Base-by-base conservation (phyloP, 2,797 vertebrate genomes). In the Dicrostonyx torquatus region DNA sequence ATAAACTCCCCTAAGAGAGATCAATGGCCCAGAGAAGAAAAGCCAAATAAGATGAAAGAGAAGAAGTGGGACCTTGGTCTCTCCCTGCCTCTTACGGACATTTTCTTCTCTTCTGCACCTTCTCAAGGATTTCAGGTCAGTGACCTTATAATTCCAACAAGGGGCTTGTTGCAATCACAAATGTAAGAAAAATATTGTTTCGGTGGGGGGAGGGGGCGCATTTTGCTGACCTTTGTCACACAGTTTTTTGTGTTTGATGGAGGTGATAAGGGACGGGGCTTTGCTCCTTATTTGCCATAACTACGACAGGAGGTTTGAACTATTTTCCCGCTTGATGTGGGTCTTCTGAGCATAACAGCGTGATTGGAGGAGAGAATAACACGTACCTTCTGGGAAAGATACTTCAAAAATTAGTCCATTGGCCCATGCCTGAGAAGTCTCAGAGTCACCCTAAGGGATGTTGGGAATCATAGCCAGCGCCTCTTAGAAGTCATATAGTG, bases 201-300 rank as follows among this genome's bases (percentile, higher is more conserved):
- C n/a, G 4, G 93, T 48, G 29, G 68, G 31, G 18, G 24, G 10
- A 12, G 4, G 9, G 60, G 26, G 10, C 9, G 2, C 73, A 90
- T 45, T 86, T 82, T 20, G 22, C 22, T 86, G 64, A 62, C 55
- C 89, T 92, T 94, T 34, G 43, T 87, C 90, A 83, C 78, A 75
- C 24, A 2, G 45, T 83, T 95, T 95, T 79, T 75, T 85, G 66
- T 72, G 48, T 93, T 93, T 64, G 77, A 91, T 66, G 64, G 6
- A 68, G 48, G n/a, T 53, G 29, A 90, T 77, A 40, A 83, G 34
- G 91, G 82, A 72, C 0, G 15, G 22, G 29, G 73, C 70, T 86
- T 68, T 75, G 50, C 66, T 90, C 75, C 84, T 82, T 48, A 37
- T 22, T 73, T 90, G 45, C 7, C 58, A 0, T 58, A 18, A 94